Conservation (phyloP, 30 jellyfish, hydroid and myxozoan species). For the Rhopilema esculentum region DNA sequence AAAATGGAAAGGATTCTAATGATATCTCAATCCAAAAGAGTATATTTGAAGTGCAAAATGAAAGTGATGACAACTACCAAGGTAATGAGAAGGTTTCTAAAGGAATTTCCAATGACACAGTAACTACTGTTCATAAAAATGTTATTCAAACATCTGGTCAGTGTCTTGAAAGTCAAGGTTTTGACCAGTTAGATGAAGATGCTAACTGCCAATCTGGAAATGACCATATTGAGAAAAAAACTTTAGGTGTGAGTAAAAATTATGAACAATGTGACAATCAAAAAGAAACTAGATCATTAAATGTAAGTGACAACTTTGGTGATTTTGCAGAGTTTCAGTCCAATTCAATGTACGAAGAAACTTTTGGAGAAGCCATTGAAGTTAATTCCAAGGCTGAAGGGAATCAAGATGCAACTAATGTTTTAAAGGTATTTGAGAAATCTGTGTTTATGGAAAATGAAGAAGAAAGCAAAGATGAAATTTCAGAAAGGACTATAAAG, state of each 20-base stretch:
- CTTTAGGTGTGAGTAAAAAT: not conserved
- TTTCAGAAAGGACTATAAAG: not conserved
- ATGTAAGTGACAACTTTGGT: not conserved
- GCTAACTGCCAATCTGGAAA: no score
- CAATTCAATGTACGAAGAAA: not conserved
- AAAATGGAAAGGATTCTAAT: not conserved
- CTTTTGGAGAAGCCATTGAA: not conserved
- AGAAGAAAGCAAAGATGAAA: not conserved
- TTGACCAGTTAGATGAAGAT: no score
- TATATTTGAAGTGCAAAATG: not conserved
- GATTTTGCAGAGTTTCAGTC: conserved; percentile 29
- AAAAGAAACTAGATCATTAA: not conserved
- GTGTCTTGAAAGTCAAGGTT: no score
- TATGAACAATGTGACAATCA: not conserved
- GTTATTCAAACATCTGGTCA: no score
- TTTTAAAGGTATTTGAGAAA: not conserved
- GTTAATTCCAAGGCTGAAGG: not conserved
- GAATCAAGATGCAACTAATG: not conserved
- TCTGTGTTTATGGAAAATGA: not conserved
- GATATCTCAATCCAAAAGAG: not conserved
- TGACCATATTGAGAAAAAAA: not conserved
- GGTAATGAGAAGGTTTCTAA: not conserved
- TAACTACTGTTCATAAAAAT: not conserved
- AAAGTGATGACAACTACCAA: not conserved
- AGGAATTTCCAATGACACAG: not conserved